These are phyloP conservation scores for Petrolisthes manimaculis DNA, from an alignment of 2,888 invertebrate genomes.

Conservation along the genomic window DNA sequence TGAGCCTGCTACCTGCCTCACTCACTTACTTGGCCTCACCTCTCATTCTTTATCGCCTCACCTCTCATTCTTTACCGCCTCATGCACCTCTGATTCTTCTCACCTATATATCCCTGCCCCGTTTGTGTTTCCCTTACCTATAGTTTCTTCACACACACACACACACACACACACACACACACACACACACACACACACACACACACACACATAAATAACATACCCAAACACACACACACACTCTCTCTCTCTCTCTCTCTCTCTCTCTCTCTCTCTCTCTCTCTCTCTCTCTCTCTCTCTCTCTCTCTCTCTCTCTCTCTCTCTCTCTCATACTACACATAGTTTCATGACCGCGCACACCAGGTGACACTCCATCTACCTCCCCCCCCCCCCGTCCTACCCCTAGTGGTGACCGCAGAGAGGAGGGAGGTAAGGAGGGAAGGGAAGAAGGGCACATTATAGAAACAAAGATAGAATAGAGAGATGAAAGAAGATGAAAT, in stretches of 20 bases:
- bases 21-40: background rate
- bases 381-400: background rate
- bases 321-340: background rate
- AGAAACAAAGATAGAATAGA: too few relatives aligned
- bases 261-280: background rate
- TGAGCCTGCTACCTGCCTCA: slow-evolving; percentile 15
- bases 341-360: background rate
- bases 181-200: slow-evolving; percentile 20
- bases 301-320: slow-evolving; percentile 19
- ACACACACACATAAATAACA: slow-evolving; percentile 27
- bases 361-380: background rate
- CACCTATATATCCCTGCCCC: background rate
- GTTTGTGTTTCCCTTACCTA: background rate
- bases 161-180: slow-evolving; percentile 27
- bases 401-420: too few relatives aligned
- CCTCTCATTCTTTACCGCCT: background rate
- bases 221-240: too few relatives aligned
- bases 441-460: too few relatives aligned
- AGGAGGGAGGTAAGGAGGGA: too few relatives aligned
- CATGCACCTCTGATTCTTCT: background rate
- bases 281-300: background rate
- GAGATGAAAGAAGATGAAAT: too few relatives aligned
- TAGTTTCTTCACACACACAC: background rate
- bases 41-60: background rate
- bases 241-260: too few relatives aligned